Percentiles rank a stretch among this genome's conserved stretches.
Evolutionary conservation across 1,140 invertebrate genomes (phyloP).

Genomic region (Melitaea cinxia): DNA sequence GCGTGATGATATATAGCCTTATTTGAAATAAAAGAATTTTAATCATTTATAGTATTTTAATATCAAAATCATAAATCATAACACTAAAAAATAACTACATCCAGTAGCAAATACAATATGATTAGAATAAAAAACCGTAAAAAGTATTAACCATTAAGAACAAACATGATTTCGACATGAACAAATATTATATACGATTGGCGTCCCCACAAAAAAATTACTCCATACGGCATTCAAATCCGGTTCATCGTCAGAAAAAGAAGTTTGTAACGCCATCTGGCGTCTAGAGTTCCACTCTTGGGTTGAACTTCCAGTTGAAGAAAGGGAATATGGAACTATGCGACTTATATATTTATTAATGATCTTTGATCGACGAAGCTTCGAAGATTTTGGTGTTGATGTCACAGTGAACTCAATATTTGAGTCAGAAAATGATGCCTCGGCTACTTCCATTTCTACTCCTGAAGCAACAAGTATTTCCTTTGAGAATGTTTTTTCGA

Average conservation of each 20-base stretch:
- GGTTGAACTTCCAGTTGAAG: background rate
- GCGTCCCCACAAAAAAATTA: conserved; percentile 42
- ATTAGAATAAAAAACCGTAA: background rate
- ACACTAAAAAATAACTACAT: background rate
- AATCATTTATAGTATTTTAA: background rate
- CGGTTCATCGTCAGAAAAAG: conserved; percentile 22
- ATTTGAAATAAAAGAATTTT: background rate
- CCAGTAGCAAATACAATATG: background rate
- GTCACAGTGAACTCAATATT: background rate
- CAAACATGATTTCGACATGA: conserved; percentile 41
- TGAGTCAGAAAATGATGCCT: background rate
- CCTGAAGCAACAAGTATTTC: background rate
- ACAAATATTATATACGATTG: conserved; percentile 42
- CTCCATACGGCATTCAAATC: conserved; percentile 32
- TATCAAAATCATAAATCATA: background rate
- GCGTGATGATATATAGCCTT: no score
- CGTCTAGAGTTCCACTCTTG: no score
- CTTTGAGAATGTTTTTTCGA: background rate
- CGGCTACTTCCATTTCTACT: background rate
- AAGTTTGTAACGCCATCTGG: conserved; percentile 15
- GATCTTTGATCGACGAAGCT: background rate
- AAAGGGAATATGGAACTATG: background rate
- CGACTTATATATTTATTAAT: background rate
- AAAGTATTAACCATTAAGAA: conserved; percentile 1
- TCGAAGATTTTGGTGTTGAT: background rate